These are phyloP conservation scores for Thunnus albacares DNA, from an alignment of 2,797 vertebrate genomes.

Conservation along the genomic window DNA sequence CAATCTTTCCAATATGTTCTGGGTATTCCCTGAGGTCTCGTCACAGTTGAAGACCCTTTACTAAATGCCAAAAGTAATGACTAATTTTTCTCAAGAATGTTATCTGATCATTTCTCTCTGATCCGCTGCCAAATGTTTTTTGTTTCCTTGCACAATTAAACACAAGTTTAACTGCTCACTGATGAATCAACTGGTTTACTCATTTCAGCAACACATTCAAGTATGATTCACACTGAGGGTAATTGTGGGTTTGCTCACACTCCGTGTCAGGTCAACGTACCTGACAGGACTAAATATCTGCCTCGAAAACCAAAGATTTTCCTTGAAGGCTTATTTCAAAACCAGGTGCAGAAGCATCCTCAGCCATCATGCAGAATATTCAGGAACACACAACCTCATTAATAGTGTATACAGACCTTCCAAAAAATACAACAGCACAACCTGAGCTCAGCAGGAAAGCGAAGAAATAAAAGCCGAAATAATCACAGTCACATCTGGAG, in stretches of 20 bases:
- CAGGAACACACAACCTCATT: background rate
- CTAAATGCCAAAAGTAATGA: constrained; percentile 6
- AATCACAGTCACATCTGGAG: constrained; percentile 22
- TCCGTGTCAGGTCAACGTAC: background rate
- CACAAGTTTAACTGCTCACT: too few species aligned
- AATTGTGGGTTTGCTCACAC: background rate
- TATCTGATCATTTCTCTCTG: background rate
- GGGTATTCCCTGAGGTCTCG: background rate
- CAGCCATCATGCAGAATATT: background rate
- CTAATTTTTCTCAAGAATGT: background rate
- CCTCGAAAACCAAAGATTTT: background rate
- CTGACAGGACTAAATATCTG: background rate
- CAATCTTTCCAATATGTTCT: background rate
- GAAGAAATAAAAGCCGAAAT: background rate
- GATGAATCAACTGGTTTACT: background rate
- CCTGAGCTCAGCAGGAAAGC: background rate
- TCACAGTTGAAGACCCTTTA: background rate
- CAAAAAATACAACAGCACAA: background rate
- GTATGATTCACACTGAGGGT: background rate
- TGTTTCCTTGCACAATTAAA: background rate
- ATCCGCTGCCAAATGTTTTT: background rate
- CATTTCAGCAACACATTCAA: background rate
- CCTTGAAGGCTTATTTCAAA: background rate
- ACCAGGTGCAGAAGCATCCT: background rate
- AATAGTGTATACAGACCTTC: background rate